Base-by-base conservation (phyloP, 2,888 invertebrate genomes). In the Leptinotarsa tumamoca region DNA sequence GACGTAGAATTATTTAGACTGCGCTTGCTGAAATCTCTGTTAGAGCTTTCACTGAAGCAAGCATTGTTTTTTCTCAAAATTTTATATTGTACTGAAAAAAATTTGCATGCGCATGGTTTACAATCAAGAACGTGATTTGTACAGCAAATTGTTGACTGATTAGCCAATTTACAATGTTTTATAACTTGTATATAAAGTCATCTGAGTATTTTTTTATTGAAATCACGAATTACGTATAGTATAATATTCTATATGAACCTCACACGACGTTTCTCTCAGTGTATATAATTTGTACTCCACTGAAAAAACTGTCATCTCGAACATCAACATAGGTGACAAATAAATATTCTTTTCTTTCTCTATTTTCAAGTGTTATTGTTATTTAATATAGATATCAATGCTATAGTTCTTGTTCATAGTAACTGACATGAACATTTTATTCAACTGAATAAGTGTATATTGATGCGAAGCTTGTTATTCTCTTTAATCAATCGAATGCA, bases 401-500 rank as follows among this genome's bases (percentile, higher is more conserved):
- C 17, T 27, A 33, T 33, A 27, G 17, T 63, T 17, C 4, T 33
- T 33, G 33, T 33, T 63, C 33, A 3, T 15, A 33, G n/a, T 63
- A 17, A 7, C 5, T 63, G 4, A 33, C 17, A 33, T 63, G n/a
- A 63, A 63, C 21, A 63, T 33, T 63, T 33, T 7, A 5, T 63
- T 14, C 14, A 58, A 58, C 56, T 21, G 56, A 58, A 58, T 23
- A 58, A 18, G 23, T 58, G 58, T 23, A 23, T 23, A 23, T 58
- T 23, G 58, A 58, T 23, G 56, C 56, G 18, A 21, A 58, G 56
- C 56, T 58, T 58, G 56, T 63, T 63, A 17, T 63, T 63, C 17
- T 33, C 43, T 33, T n/a, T 27, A 63, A 66, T 63, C 71, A 23
- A 71, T 27, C 21, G 15, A n/a, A 71, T 71, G 51, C 71, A 71